Evolutionary conservation across 1,140 invertebrate species (phyloP), one percentile per base, ranked within the genome.

Genomic region (Stegodyphus mimosarum): DNA sequence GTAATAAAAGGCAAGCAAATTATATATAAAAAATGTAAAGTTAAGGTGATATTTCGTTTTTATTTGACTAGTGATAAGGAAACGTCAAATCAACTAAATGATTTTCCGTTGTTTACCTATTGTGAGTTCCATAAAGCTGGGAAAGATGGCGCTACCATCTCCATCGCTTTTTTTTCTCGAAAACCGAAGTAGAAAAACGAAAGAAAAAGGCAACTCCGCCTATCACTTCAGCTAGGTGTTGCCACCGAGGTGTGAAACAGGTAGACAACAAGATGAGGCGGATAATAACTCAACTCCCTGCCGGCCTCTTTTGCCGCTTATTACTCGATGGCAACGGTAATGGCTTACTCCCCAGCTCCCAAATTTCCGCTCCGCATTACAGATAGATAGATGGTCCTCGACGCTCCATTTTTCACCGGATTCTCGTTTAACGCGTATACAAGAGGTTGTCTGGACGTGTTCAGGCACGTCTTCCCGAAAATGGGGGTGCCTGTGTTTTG

Each of bases 241-340:
- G 69, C 67, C 15, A 71, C 49, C 69, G 69, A 80, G 13, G 52
- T 71, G 78, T 71, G 78, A 80, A 80, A 80, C 69, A 80, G 78
- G 78, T 80, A 80, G 67, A 80, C 78, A 80, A 80, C 53, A 49
- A 67, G 76, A 78, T 78, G 76, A 80, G 78, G 52, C 78, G 66
- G 78, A 70, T 80, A 80, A 80, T 80, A 80, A 80, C 67, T 80
- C 78, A 80, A 76, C 78, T 78, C 63, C 66, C 66, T 7, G 51
- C 55, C 74, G 52, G 13, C 52, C 78, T 71, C 78, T 71, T 60
- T 76, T 80, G 33, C 33, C 78, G 78, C 78, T 80, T 80, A 80
- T 80, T 80, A 80, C 78, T 17, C 7, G 50, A 15, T 48, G 67
- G 67, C 52, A 48, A 60, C 50, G 66, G 78, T 71, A 80, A 80